Conservation (phyloP, 1,140 invertebrate genomes). For the Cotesia glomerata region DNA sequence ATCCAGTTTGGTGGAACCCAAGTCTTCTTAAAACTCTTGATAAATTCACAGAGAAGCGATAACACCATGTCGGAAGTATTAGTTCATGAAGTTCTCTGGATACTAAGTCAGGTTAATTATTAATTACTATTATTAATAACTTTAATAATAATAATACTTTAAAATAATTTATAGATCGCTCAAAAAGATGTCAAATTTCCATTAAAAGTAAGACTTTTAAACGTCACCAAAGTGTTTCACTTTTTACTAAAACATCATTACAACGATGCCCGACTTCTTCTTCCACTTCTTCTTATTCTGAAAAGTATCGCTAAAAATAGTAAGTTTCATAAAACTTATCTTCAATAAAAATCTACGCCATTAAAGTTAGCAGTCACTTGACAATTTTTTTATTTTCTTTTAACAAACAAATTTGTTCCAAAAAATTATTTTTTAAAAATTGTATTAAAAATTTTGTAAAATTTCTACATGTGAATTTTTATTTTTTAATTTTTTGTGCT, state of each 20-base stretch:
- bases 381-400: too few species aligned
- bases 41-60: conserved; percentile 54
- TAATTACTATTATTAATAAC: background rate
- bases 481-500: too few species aligned
- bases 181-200: conserved; percentile 68
- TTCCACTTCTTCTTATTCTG: conserved; percentile 69
- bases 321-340: conserved; percentile 52
- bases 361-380: too few species aligned
- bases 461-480: too few species aligned
- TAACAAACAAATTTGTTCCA: too few species aligned
- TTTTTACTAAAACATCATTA: conserved; percentile 68
- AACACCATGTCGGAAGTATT: conserved; percentile 54
- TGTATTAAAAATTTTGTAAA: too few species aligned
- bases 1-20: conserved; percentile 59
- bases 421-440: too few species aligned
- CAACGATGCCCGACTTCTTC: conserved; percentile 67
- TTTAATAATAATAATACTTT: background rate
- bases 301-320: conserved; percentile 70
- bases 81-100: conserved; percentile 61
- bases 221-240: conserved; percentile 69
- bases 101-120: conserved; percentile 58
- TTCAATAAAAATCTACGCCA: too few species aligned
- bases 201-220: conserved; percentile 66
- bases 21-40: conserved; percentile 58
- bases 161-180: conserved; percentile 56